These are phyloP conservation scores for Tricholaema leucomelas DNA, from an alignment of 2,113 vertebrate species.

Conservation along the genomic window DNA sequence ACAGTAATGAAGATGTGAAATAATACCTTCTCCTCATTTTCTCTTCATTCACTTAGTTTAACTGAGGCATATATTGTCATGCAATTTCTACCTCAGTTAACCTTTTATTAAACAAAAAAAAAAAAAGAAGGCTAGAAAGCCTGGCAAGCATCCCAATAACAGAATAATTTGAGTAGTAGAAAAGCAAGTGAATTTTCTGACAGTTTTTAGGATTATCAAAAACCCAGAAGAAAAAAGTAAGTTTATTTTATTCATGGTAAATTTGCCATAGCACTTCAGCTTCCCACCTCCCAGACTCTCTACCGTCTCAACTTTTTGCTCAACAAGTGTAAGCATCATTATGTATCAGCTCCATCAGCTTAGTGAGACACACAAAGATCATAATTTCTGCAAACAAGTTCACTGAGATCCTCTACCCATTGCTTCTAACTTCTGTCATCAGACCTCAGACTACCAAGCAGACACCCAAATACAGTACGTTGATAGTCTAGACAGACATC, in stretches of 20 bases:
- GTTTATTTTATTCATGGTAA: conserved; percentile 64
- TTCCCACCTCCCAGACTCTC: neutral
- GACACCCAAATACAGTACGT: neutral
- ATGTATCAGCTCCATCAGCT: conserved; percentile 8
- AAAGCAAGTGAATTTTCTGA: conserved; percentile 57
- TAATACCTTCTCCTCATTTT: neutral
- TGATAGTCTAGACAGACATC: neutral
- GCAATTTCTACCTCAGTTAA: conserved; percentile 63
- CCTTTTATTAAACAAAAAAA: neutral
- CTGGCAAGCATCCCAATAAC: conserved; percentile 44
- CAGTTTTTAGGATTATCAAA: conserved; percentile 66
- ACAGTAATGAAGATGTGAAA: neutral
- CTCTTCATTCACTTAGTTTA: neutral
- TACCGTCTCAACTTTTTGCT: conserved; percentile 14
- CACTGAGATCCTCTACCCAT: neutral
- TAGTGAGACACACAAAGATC: conserved; percentile 15
- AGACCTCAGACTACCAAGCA: neutral
- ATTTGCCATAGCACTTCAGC: conserved; percentile 51
- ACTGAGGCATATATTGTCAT: neutral
- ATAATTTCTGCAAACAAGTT: conserved; percentile 44
- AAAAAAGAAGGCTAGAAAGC: neutral
- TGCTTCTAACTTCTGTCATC: neutral
- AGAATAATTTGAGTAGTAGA: conserved; percentile 49
- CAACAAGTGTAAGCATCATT: conserved; percentile 37
- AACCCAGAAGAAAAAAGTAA: conserved; percentile 54